A percentile compares a stretch with the other conserved stretches of the same genome.
Evolutionary conservation across 2,797 vertebrate genomes (phyloP).

Genomic region (Neosalanx taihuensis): DNA sequence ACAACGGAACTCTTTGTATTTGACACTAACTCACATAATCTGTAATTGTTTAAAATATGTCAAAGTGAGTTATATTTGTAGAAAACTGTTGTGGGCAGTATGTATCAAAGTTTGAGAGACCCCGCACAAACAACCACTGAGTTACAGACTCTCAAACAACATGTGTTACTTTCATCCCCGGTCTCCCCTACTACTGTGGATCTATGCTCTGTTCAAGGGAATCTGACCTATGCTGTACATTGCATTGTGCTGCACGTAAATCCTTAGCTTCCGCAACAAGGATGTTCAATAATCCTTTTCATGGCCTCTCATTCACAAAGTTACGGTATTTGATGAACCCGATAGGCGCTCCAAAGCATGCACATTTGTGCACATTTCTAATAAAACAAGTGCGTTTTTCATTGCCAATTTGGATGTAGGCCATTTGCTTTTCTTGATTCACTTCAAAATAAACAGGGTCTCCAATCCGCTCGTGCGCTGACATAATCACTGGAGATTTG

Average conservation of each 20-base stretch:
- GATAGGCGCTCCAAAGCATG: neutral
- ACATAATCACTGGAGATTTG: neutral
- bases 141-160: too few species aligned
- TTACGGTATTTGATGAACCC: neutral
- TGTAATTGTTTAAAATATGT: too few species aligned
- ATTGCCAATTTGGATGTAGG: neutral
- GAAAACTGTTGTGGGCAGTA: too few species aligned
- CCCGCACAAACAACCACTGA: too few species aligned
- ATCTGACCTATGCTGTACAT: neutral
- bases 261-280: neutral
- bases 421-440: constrained; percentile 8
- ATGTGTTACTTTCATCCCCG: too few species aligned
- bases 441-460: constrained; percentile 50
- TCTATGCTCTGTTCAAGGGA: too few species aligned
- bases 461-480: constrained; percentile 62
- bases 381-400: too few species aligned
- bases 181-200: too few species aligned
- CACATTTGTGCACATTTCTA: neutral
- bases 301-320: neutral
- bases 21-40: too few species aligned
- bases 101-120: too few species aligned
- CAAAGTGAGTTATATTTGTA: too few species aligned
- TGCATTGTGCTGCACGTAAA: neutral
- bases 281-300: neutral
- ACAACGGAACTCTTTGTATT: too few species aligned